phyloP scores from a whole-genome alignment of 2,888 invertebrate species.

The Troides aeacus region DNA sequence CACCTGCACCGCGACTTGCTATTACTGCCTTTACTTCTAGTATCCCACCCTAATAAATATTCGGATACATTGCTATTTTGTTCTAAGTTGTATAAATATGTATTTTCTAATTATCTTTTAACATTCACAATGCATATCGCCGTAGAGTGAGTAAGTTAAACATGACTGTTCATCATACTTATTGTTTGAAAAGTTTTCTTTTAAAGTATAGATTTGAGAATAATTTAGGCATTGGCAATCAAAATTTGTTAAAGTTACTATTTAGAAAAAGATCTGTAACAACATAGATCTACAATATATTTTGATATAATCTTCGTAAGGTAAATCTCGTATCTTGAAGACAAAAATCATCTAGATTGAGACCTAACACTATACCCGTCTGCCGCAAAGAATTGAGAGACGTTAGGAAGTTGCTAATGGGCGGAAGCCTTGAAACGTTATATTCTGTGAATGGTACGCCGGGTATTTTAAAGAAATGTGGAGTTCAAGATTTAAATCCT shows the following conservation, averaged over 20 bases:
- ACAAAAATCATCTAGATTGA: not conserved
- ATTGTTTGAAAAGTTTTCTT: no score
- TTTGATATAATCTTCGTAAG: no score
- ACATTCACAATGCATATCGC: no score
- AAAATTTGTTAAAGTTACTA: no score
- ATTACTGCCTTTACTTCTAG: not conserved
- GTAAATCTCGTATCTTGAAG: not conserved
- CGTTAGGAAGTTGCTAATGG: conserved; percentile 10
- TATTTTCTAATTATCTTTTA: no score
- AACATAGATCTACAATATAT: no score
- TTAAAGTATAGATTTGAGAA: no score
- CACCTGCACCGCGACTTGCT: no score
- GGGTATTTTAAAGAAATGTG: conserved; percentile 1
- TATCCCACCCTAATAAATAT: not conserved
- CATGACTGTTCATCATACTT: no score
- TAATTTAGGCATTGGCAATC: no score
- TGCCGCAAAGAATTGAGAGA: not conserved
- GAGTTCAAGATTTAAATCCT: not conserved
- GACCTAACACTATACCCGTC: not conserved
- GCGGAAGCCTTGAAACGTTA: conserved; percentile 3
- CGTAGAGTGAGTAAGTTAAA: no score
- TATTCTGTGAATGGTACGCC: not conserved
- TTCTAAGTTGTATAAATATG: not conserved
- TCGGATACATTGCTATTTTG: not conserved
- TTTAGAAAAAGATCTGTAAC: no score